phyloP scores from a whole-genome alignment of 2,888 invertebrate genomes.

The Meandrusa payeni region DNA sequence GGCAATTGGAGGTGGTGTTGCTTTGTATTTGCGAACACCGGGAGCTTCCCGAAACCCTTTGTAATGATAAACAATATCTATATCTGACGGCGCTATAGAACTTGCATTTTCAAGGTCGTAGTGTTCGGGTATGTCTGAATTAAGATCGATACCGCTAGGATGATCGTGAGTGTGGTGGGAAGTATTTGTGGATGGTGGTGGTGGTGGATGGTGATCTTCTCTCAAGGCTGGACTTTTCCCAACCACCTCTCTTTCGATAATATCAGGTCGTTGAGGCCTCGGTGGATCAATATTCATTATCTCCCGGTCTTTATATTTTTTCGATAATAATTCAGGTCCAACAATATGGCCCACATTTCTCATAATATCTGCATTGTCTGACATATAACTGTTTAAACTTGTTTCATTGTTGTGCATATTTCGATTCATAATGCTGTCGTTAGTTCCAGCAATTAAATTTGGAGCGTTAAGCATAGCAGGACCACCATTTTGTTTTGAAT shows the following conservation, averaged over 20 bases:
- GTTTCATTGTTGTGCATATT: conserved; percentile 86
- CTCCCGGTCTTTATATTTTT: conserved; percentile 94
- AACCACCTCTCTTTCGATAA: conserved; percentile 94
- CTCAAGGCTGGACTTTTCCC: conserved; percentile 90
- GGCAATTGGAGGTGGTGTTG: conserved; percentile 90
- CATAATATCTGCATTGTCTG: conserved; percentile 87
- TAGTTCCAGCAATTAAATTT: conserved; percentile 83
- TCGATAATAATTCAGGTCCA: conserved; percentile 92
- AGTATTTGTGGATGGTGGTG: conserved; percentile 87
- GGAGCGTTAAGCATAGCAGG: conserved; percentile 85
- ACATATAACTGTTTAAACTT: conserved; percentile 85
- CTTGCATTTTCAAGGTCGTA: conserved; percentile 98
- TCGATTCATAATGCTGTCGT: conserved; percentile 85
- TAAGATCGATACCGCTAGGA: conserved; percentile 86
- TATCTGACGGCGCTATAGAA: conserved; percentile 98
- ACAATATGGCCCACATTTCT: conserved; percentile 89
- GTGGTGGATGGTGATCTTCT: conserved; percentile 89
- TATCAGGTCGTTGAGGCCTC: conserved; percentile 93
- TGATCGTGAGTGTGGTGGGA: conserved; percentile 88
- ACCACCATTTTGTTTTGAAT: conserved; percentile 89
- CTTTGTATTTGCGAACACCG: conserved; percentile 92
- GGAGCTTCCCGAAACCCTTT: conserved; percentile 94
- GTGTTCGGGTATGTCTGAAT: conserved; percentile 92
- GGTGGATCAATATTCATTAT: conserved; percentile 86
- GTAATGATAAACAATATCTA: conserved; percentile 97